Evolutionary conservation across 2,113 vertebrate genomes (phyloP), one percentile per base, ranked within the genome.

Genomic region (Choloepus hoffmanni): DNA sequence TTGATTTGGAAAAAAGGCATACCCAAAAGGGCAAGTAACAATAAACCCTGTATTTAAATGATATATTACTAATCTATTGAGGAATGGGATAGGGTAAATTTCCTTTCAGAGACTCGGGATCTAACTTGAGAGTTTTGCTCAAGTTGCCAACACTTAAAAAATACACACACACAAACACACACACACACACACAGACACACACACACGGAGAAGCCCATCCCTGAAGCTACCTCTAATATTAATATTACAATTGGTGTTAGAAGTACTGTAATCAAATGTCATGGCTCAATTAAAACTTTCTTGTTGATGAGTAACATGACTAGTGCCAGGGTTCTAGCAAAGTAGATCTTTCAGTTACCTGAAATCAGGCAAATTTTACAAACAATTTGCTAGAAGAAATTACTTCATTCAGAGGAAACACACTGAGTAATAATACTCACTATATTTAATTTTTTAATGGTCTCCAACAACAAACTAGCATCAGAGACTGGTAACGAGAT

Each of bases 41-140:
- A 73, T 36, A 82, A 67, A 62, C 3, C 1, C 85, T 81, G 19
- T 45, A 82, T 40, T 95, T 95, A 82, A 96, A 50, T 78, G 67
- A 28, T 45, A n/a, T 43, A 15, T 26, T 81, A 53, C 30, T 85
- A 33, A 70, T 88, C 82, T 92, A 50, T 85, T 60, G 63, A 90
- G 65, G 5, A 94, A 76, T 53, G 14, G 1, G 28, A 73, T 0
- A 0, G 43, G 73, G 62, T n/a, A 96, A 93, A 76, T 50, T 1
- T 89, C 24, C 73, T 78, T 82, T 55, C 7, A 92, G 12, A 90
- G 81, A 63, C 40, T 87, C 90, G 30, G 43, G 94, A 89, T 53
- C 74, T 73, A 58, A 45, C 73, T 96, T 85, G 55, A 95, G n/a
- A 90, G 68, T 43, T 92, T 85, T 92, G 50, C 55, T 88, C 4